Percentiles rank a stretch among this genome's conserved stretches.
These are phyloP conservation scores for Catharus minimus DNA, from an alignment of 2,113 vertebrate species.

Conservation along the genomic window DNA sequence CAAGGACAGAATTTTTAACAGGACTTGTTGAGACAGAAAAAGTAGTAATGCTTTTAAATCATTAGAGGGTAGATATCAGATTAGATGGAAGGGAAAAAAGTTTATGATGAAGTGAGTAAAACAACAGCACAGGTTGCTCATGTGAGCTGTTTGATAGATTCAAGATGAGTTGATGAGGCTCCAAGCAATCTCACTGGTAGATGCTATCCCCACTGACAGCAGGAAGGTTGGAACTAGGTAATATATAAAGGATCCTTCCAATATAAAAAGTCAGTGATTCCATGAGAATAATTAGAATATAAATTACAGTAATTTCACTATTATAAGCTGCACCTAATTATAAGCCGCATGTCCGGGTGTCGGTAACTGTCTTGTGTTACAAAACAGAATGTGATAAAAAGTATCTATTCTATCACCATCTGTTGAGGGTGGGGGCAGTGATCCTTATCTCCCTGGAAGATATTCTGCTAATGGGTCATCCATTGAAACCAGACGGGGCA, in stretches of 20 bases:
- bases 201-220: rapidly evolving
- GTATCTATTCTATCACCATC: too few species aligned
- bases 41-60: not conserved
- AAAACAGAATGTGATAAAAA: too few species aligned
- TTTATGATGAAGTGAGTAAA: not conserved
- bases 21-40: not conserved
- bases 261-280: not conserved
- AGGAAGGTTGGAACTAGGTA: rapidly evolving
- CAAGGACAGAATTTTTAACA: not conserved
- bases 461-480: too few species aligned
- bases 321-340: too few species aligned
- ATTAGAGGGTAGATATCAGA: not conserved
- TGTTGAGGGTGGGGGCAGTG: too few species aligned
- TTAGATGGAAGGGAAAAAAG: not conserved
- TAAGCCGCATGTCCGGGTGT: too few species aligned
- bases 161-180: rapidly evolving
- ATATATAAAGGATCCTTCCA: not conserved
- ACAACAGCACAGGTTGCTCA: not conserved
- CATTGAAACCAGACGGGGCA: too few species aligned
- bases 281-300: not conserved
- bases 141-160: rapidly evolving
- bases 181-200: not conserved
- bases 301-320: not conserved
- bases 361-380: too few species aligned
- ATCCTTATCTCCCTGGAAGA: too few species aligned